A percentile compares a stretch with the other conserved stretches of the same genome.
These are phyloP conservation scores for Melopsittacus undulatus DNA, from an alignment of 2,797 vertebrate species.

Conservation along the genomic window DNA sequence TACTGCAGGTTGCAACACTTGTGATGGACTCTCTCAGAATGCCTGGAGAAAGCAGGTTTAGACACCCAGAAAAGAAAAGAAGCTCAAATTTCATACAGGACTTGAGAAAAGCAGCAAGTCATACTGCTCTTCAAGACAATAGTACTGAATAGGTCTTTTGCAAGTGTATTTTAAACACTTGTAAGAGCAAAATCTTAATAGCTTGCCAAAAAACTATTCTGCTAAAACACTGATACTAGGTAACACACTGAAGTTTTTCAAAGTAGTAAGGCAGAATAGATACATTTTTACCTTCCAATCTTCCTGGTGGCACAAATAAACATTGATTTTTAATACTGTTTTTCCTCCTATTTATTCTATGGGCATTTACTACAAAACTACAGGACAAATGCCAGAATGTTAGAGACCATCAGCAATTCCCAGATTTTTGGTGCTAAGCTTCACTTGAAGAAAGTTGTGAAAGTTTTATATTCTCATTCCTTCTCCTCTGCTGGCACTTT, in stretches of 20 bases:
- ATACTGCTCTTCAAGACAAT: background rate
- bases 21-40: background rate
- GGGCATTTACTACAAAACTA: background rate
- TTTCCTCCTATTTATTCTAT: background rate
- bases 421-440: background rate
- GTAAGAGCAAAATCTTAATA: background rate
- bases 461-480: rapidly evolving
- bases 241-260: background rate
- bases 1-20: background rate
- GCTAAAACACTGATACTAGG: background rate
- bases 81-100: background rate
- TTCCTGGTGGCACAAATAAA: background rate
- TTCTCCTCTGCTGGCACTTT: background rate
- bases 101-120: background rate
- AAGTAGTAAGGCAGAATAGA: background rate
- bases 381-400: background rate
- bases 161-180: background rate
- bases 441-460: background rate
- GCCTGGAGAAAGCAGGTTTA: background rate
- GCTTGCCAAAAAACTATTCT: background rate
- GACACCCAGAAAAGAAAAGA: background rate
- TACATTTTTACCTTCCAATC: background rate
- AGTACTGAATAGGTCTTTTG: background rate
- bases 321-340: too few relatives aligned
- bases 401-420: background rate